These are phyloP conservation scores for Anguilla rostrata DNA, from an alignment of 2,113 vertebrate species.

Conservation along the genomic window DNA sequence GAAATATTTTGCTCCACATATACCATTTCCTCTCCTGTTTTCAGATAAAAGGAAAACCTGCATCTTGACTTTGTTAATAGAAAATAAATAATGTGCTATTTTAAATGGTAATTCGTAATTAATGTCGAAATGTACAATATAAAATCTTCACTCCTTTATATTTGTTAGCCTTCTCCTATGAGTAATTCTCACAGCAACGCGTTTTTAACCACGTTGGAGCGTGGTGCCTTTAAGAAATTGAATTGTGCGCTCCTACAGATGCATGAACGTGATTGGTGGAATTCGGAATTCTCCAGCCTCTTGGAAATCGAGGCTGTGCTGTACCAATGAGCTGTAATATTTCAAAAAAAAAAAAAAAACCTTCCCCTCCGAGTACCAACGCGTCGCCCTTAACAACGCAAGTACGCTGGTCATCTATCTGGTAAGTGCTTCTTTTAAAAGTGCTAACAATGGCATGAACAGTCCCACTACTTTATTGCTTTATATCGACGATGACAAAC, in stretches of 20 bases:
- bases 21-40: no score
- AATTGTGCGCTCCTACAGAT: slow-evolving; percentile 63
- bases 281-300: slow-evolving; percentile 52
- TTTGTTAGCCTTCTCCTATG: background rate
- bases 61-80: no score
- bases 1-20: no score
- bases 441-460: background rate
- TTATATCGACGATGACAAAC: background rate
- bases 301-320: slow-evolving; percentile 57
- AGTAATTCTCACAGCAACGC: background rate
- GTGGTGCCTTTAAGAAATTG: slow-evolving; percentile 74
- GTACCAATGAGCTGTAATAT: background rate
- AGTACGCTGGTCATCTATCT: background rate
- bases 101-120: no score
- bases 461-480: background rate
- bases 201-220: slow-evolving; percentile 24
- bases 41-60: no score
- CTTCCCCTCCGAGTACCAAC: background rate
- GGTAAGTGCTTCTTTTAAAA: background rate
- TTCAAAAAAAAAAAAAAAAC: background rate
- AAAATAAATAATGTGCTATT: no score
- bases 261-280: slow-evolving; percentile 65
- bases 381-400: background rate
- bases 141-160: background rate
- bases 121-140: background rate